Percentiles rank a stretch among this genome's conserved stretches.
phyloP scores from a whole-genome alignment of 2,113 vertebrate genomes.

The Marmota monax region DNA sequence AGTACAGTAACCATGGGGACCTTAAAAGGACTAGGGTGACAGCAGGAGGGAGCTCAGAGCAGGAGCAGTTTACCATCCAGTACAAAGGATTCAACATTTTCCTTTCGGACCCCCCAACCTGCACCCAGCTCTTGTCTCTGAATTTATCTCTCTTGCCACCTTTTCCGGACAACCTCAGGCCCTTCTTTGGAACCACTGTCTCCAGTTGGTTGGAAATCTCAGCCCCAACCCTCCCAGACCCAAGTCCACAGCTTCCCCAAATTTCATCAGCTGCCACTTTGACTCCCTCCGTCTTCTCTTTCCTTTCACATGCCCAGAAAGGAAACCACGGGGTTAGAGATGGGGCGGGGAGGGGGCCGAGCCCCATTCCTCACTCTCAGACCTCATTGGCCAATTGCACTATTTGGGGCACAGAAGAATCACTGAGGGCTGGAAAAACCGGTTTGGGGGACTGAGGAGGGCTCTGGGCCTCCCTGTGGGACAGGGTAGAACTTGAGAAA shows the following conservation, averaged over 20 bases:
- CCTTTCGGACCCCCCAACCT: not conserved
- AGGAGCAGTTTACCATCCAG: not conserved
- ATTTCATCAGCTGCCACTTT: conserved; percentile 22
- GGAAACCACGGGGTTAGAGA: conserved; percentile 35
- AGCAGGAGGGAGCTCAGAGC: not conserved
- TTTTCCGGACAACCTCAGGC: not conserved
- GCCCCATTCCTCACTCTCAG: not conserved
- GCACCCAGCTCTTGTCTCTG: not conserved
- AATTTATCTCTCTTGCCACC: not conserved
- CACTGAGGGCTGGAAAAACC: not conserved
- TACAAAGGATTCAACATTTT: not conserved
- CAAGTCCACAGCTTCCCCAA: conserved; percentile 72
- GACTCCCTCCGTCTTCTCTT: conserved; percentile 44
- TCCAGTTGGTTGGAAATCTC: not conserved
- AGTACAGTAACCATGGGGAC: not conserved
- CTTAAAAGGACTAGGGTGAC: not conserved
- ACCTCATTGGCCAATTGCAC: conserved; percentile 51
- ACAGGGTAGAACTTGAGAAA: conserved; percentile 22
- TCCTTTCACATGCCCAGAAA: conserved; percentile 51
- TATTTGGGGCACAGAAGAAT: conserved; percentile 13
- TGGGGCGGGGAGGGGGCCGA: not conserved
- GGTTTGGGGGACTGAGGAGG: not conserved
- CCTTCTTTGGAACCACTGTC: not conserved
- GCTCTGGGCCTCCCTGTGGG: not conserved
- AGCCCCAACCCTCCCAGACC: not conserved